Conservation (phyloP, 2,113 vertebrate species). For the Mastomys coucha region DNA sequence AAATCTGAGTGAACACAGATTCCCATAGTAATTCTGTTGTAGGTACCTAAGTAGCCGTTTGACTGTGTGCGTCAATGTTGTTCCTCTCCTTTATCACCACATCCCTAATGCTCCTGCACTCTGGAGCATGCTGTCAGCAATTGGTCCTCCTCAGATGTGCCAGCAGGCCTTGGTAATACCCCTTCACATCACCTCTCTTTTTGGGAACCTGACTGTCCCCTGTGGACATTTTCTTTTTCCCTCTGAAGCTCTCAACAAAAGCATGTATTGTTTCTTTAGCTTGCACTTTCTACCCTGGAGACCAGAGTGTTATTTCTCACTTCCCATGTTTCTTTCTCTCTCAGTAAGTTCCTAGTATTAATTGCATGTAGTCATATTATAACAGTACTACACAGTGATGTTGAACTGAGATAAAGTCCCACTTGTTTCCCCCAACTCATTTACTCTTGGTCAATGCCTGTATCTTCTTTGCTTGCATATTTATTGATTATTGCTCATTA, state of each 20-base stretch:
- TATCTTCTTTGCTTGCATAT: background rate
- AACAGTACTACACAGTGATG: no score
- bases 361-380: background rate
- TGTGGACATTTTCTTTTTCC: no score
- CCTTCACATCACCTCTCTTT: background rate
- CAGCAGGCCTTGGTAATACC: background rate
- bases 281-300: background rate
- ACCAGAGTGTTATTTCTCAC: background rate
- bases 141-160: fast-evolving
- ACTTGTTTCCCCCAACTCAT: background rate
- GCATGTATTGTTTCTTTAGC: background rate
- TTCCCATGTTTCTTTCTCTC: background rate
- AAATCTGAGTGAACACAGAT: background rate
- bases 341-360: background rate
- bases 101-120: background rate
- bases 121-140: background rate
- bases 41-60: background rate
- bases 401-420: background rate
- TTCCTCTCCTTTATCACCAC: background rate
- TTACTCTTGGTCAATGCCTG: background rate
- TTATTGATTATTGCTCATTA: background rate
- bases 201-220: background rate
- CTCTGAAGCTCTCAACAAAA: background rate
- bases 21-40: background rate
- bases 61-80: background rate